Conservation (phyloP, 2,888 invertebrate genomes). For the Pseudanteris insignis region DNA sequence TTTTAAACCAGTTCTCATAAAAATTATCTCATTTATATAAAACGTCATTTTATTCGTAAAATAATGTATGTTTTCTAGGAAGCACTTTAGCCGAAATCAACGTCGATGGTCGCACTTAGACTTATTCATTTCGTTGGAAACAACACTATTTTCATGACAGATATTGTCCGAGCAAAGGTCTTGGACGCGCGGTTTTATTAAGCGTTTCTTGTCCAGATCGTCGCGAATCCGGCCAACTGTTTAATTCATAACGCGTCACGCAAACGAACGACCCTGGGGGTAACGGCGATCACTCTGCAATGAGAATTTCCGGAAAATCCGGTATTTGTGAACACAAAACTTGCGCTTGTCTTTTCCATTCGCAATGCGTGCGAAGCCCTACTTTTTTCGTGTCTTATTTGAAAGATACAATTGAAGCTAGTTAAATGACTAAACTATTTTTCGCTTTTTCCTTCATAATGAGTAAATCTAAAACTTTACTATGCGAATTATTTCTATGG, state of each 20-base stretch:
- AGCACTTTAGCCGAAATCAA: conserved; percentile 10
- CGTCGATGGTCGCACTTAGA: conserved; percentile 1
- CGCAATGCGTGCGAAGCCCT: conserved; percentile 48
- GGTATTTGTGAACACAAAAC: too few species aligned
- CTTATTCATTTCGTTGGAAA: too few species aligned
- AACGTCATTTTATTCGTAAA: conserved; percentile 30
- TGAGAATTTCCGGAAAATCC: conserved; percentile 62
- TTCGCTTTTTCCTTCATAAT: too few species aligned
- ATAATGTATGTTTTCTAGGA: conserved; percentile 22
- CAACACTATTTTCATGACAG: conserved; percentile 20
- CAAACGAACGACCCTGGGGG: conserved; percentile 48
- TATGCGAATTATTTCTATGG: too few species aligned
- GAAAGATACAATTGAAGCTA: conserved; percentile 53
- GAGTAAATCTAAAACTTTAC: too few species aligned
- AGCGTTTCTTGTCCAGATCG: conserved; percentile 28
- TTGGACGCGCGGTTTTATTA: conserved; percentile 33
- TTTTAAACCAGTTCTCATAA: conserved; percentile 37
- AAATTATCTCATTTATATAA: conserved; percentile 36
- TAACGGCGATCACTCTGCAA: conserved; percentile 53
- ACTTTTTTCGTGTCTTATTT: conserved; percentile 46
- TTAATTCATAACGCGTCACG: conserved; percentile 55
- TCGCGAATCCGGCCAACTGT: conserved; percentile 32
- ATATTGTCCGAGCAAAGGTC: conserved; percentile 28
- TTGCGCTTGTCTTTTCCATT: conserved; percentile 53
- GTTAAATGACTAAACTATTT: conserved; percentile 55